These are phyloP conservation scores for Portunus trituberculatus DNA, from an alignment of 1,140 invertebrate species.

Conservation along the genomic window DNA sequence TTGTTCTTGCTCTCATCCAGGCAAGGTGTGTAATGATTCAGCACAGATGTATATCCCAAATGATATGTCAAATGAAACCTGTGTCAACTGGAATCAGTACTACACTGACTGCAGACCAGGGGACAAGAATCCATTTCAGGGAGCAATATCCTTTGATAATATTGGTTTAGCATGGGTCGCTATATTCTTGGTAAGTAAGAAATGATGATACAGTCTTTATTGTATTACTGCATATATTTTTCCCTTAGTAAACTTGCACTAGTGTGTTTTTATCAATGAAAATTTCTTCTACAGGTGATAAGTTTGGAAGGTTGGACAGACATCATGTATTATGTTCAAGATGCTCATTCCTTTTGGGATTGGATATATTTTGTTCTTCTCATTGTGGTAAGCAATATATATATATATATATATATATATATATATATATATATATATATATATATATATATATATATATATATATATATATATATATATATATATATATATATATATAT, in stretches of 20 bases:
- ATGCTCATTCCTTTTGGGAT: constrained; percentile 99
- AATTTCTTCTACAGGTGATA: constrained; percentile 82
- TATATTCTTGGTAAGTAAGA: constrained; percentile 96
- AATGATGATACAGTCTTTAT: not conserved
- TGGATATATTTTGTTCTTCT: constrained; percentile 98
- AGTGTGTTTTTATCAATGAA: not conserved
- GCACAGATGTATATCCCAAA: constrained; percentile 77
- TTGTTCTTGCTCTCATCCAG: constrained; percentile 76
- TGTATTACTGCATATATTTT: not conserved
- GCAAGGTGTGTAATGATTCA: constrained; percentile 85
- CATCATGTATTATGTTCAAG: constrained; percentile 99
- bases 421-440: not conserved
- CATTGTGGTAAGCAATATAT: constrained; percentile 71
- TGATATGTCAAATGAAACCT: constrained; percentile 81
- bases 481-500: not conserved
- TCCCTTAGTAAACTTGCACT: not conserved
- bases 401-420: constrained; percentile 26
- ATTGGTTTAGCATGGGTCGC: constrained; percentile 99
- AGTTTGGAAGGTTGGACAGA: constrained; percentile 95
- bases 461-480: not conserved
- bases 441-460: not conserved
- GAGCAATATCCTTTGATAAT: constrained; percentile 99
- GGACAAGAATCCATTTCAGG: constrained; percentile 98
- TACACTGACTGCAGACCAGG: constrained; percentile 96
- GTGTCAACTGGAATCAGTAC: constrained; percentile 99